Conservation (phyloP, 2,797 vertebrate genomes). For the Sebastes trivittatus region DNA sequence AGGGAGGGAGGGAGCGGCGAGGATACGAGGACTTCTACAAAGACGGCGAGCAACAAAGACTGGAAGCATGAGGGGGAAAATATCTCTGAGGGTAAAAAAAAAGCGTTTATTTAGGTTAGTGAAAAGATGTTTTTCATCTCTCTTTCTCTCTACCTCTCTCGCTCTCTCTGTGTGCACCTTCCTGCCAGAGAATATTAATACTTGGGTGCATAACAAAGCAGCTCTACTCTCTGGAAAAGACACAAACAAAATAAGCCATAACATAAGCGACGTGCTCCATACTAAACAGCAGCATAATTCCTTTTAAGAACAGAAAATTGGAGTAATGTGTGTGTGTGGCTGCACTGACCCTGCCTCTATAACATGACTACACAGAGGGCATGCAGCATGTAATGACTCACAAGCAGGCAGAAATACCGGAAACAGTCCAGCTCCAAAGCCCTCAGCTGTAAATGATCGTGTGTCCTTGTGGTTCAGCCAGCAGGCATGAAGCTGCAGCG, state of each 20-base stretch:
- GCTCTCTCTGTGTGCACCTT: slow-evolving; percentile 37
- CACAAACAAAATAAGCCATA: slow-evolving; percentile 17
- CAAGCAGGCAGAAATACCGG: slow-evolving; percentile 23
- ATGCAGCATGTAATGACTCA: slow-evolving; percentile 40
- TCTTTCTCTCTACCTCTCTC: slow-evolving; percentile 24
- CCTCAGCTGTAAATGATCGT: slow-evolving; percentile 31
- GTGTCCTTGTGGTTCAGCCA: slow-evolving; percentile 31
- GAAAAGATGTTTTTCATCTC: slow-evolving; percentile 58
- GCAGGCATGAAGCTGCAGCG: slow-evolving; percentile 20
- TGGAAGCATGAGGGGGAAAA: slow-evolving; percentile 47
- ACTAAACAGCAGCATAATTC: slow-evolving; percentile 36
- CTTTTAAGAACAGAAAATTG: slow-evolving; percentile 30
- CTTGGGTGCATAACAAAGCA: slow-evolving; percentile 34
- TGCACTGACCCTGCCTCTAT: slow-evolving; percentile 13
- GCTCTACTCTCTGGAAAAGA: slow-evolving; percentile 15
- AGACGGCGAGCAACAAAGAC: slow-evolving; percentile 67
- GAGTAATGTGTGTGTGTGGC: slow-evolving; percentile 32
- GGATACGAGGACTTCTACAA: slow-evolving; percentile 68
- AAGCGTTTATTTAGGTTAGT: slow-evolving; percentile 57
- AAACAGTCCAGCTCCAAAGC: slow-evolving; percentile 20
- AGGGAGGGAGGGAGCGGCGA: slow-evolving; percentile 45
- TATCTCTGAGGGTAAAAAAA: slow-evolving; percentile 38
- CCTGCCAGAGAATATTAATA: slow-evolving; percentile 59
- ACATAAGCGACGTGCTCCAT: slow-evolving; percentile 15
- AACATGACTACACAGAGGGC: slow-evolving; percentile 29